A percentile compares a stretch with the other conserved stretches of the same genome.
Evolutionary conservation across 2,797 vertebrate genomes (phyloP).

Genomic region (Falco cherrug): DNA sequence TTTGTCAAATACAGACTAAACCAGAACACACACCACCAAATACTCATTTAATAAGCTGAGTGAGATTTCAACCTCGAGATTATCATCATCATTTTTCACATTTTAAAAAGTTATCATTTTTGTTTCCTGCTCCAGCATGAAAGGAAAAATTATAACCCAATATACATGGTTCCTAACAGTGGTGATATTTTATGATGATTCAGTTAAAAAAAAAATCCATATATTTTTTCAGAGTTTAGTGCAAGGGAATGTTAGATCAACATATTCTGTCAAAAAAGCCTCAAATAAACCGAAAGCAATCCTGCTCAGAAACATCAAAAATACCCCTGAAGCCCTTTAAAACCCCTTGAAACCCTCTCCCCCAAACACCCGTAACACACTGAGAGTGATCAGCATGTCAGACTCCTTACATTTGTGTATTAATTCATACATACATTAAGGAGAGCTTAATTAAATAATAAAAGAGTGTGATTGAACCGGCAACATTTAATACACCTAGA

Average conservation of each 20-base stretch:
- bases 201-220: background rate
- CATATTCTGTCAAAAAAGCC: constrained; percentile 45
- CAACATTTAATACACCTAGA: background rate
- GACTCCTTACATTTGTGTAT: constrained; percentile 38
- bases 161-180: background rate
- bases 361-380: constrained; percentile 10
- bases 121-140: background rate
- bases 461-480: constrained; percentile 12
- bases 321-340: constrained; percentile 42
- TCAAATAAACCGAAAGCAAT: constrained; percentile 47
- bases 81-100: constrained; percentile 46
- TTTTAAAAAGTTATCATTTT: constrained; percentile 29
- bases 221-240: constrained; percentile 1
- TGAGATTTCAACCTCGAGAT: constrained; percentile 58
- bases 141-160: constrained; percentile 47
- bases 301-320: constrained; percentile 32
- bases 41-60: constrained; percentile 44
- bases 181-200: constrained; percentile 13
- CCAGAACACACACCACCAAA: constrained; percentile 54
- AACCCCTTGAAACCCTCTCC: constrained; percentile 32
- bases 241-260: constrained; percentile 39
- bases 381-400: constrained; percentile 11
- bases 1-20: constrained; percentile 73
- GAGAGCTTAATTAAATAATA: constrained; percentile 64
- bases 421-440: constrained; percentile 53